Evolutionary conservation across 2,113 vertebrate species (phyloP).

Genomic region (Emberiza fucata): DNA sequence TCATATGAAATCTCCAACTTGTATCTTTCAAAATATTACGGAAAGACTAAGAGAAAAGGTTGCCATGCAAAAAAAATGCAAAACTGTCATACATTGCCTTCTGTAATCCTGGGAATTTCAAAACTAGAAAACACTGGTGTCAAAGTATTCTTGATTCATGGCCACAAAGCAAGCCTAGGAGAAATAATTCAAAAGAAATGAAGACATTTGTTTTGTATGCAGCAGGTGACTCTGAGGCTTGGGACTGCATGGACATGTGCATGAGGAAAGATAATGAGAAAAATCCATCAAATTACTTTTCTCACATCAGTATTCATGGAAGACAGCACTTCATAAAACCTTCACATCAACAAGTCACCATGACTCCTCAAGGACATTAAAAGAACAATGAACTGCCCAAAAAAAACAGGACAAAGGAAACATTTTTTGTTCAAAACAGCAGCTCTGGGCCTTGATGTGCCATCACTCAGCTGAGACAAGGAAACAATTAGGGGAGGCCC

Average conservation of each 20-base stretch:
- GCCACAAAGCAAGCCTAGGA: not conserved
- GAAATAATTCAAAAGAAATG: not conserved
- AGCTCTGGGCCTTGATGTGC: not conserved
- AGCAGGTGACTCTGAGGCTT: not conserved
- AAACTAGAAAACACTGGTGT: not conserved
- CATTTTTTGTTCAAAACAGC: not conserved
- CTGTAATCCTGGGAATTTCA: not conserved
- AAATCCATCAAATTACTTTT: conserved; percentile 29
- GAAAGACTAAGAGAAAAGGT: not conserved
- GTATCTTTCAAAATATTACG: not conserved
- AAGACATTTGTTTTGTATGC: not conserved
- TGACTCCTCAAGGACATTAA: not conserved
- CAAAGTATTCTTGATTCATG: not conserved
- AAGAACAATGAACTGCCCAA: not conserved
- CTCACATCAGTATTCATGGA: conserved; percentile 6
- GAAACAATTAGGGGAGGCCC: not conserved
- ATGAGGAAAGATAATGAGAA: not conserved
- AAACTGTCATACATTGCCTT: not conserved
- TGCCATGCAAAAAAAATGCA: not conserved
- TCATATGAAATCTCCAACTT: not conserved
- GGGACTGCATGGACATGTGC: not conserved
- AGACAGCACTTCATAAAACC: not conserved
- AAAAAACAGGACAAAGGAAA: not conserved
- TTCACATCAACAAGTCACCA: not conserved
- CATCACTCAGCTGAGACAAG: not conserved